Conservation (phyloP, 2,113 vertebrate species). For the Brachypteracias leptosomus region DNA sequence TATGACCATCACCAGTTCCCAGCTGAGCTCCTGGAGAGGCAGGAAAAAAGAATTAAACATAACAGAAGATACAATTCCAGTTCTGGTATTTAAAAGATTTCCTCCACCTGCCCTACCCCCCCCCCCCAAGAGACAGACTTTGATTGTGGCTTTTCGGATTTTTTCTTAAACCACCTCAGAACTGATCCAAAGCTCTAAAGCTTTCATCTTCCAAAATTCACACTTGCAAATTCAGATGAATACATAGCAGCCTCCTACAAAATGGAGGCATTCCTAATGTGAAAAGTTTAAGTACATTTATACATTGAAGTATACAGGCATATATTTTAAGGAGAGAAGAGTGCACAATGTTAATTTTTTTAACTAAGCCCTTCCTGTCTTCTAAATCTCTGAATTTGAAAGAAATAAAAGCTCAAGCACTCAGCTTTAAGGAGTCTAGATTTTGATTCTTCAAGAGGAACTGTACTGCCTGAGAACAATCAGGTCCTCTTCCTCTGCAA, state of each 20-base stretch:
- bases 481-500: not conserved
- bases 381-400: not conserved
- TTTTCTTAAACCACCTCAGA: not conserved
- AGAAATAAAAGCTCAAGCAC: not conserved
- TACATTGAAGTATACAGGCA: not conserved
- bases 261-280: not conserved
- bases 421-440: not conserved
- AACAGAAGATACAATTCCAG: not conserved
- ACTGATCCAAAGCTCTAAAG: not conserved
- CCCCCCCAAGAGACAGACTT: not conserved
- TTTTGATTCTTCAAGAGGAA: not conserved
- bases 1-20: slow-evolving; percentile 50
- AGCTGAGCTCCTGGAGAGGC: slow-evolving; percentile 47
- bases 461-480: not conserved
- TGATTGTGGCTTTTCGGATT: not conserved
- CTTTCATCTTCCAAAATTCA: not conserved
- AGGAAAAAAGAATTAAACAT: not conserved
- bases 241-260: not conserved
- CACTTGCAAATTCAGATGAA: not conserved
- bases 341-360: not conserved
- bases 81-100: not conserved
- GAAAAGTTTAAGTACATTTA: not conserved
- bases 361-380: not conserved
- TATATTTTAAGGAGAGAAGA: not conserved
- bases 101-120: rapidly evolving